These are phyloP conservation scores for Phrixothrix hirtus DNA, from an alignment of 2,888 invertebrate genomes.

Conservation along the genomic window DNA sequence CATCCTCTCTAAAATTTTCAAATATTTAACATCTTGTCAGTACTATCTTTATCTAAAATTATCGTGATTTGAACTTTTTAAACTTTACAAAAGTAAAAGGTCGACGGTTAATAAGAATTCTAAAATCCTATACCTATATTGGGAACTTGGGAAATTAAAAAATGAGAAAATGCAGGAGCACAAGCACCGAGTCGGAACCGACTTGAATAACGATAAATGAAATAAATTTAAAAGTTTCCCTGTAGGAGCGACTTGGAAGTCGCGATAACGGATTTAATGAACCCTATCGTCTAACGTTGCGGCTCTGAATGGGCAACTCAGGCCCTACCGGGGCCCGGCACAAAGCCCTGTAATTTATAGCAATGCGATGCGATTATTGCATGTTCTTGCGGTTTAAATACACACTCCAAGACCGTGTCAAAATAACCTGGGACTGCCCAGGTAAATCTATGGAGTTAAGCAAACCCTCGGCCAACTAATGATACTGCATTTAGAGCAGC, in stretches of 20 bases:
- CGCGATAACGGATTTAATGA: slow-evolving; percentile 57
- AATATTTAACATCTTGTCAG: too few species aligned
- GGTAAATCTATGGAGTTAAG: slow-evolving; percentile 23
- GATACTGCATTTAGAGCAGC: slow-evolving; percentile 22
- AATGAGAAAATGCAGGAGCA: slow-evolving; percentile 30
- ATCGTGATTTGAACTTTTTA: too few species aligned
- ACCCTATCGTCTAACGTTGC: slow-evolving; percentile 52
- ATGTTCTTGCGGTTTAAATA: slow-evolving; percentile 47
- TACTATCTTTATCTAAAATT: too few species aligned
- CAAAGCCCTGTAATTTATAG: slow-evolving; percentile 53
- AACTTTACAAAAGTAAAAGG: slow-evolving; percentile 2
- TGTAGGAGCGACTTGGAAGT: slow-evolving; percentile 50
- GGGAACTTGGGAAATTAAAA: slow-evolving; percentile 19
- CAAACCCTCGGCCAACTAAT: slow-evolving; percentile 23
- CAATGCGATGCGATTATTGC: slow-evolving; percentile 52
- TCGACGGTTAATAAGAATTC: neutral
- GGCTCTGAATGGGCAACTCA: slow-evolving; percentile 44
- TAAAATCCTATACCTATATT: slow-evolving; percentile 18
- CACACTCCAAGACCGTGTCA: slow-evolving; percentile 31
- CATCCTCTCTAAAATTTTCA: too few species aligned
- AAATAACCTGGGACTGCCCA: slow-evolving; percentile 26
- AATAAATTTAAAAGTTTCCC: slow-evolving; percentile 57
- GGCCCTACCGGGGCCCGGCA: slow-evolving; percentile 43
- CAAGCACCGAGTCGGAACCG: slow-evolving; percentile 28
- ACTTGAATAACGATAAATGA: slow-evolving; percentile 54